Evolutionary conservation across 2,113 vertebrate genomes (phyloP).

Genomic region (Podocnemis expansa): DNA sequence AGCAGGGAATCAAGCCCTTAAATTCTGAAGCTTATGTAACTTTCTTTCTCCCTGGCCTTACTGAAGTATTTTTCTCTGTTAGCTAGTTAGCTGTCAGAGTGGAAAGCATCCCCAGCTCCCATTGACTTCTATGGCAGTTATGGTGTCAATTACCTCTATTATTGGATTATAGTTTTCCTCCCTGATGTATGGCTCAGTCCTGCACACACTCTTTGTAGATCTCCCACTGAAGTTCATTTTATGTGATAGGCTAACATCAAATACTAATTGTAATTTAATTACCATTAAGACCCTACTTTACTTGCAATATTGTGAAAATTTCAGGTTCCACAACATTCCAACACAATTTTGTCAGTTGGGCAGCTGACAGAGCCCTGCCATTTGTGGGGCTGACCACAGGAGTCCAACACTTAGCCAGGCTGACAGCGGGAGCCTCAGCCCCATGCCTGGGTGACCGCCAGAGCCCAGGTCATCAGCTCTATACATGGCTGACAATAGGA

Average conservation of each 20-base stretch:
- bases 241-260: neutral
- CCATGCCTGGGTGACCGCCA: too few relatives aligned
- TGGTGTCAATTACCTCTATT: neutral
- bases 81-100: neutral
- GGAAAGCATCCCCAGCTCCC: neutral
- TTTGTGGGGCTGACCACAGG: too few relatives aligned
- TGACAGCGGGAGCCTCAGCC: too few relatives aligned
- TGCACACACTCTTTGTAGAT: neutral
- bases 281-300: neutral
- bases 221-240: neutral
- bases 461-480: too few relatives aligned
- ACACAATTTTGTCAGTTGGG: too few relatives aligned
- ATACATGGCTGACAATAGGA: too few relatives aligned
- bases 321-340: too few relatives aligned
- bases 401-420: too few relatives aligned
- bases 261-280: neutral
- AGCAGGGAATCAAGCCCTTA: neutral
- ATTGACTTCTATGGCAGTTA: neutral
- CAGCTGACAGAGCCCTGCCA: too few relatives aligned
- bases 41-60: neutral
- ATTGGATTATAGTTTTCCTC: neutral
- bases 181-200: neutral
- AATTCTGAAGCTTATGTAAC: accelerated
- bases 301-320: too few relatives aligned
- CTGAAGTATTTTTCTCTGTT: neutral